phyloP scores from a whole-genome alignment of 1,140 invertebrate genomes.

The Tyrophagus putrescentiae region DNA sequence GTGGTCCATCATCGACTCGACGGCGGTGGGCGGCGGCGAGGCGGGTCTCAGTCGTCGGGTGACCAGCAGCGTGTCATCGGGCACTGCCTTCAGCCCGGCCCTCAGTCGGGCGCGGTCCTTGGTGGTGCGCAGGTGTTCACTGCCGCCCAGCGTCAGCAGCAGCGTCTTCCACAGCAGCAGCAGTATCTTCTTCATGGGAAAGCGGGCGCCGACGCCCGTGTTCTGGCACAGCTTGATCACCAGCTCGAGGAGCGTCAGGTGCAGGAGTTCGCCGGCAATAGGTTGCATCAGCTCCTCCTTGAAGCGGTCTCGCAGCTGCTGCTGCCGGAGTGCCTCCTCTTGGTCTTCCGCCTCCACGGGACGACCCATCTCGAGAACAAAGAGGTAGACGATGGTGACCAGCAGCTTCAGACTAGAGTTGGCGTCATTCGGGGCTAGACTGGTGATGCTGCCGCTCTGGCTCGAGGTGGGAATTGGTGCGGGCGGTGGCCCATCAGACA shows the following conservation, averaged over 20 bases:
- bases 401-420: slow-evolving; percentile 81
- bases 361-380: slow-evolving; percentile 68
- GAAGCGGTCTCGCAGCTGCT: slow-evolving; percentile 22
- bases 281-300: slow-evolving; percentile 22
- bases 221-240: slow-evolving; percentile 87
- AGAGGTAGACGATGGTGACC: slow-evolving; percentile 79
- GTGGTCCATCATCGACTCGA: slow-evolving; percentile 78
- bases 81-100: slow-evolving; percentile 52
- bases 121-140: slow-evolving; percentile 54
- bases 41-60: slow-evolving; percentile 80
- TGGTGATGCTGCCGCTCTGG: slow-evolving; percentile 1
- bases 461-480: background rate
- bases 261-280: slow-evolving; percentile 57
- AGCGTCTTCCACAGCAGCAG: slow-evolving; percentile 91
- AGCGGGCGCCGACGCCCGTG: slow-evolving; percentile 66
- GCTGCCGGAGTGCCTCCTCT: slow-evolving; percentile 32
- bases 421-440: slow-evolving; percentile 31
- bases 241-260: slow-evolving; percentile 78
- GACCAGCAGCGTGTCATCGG: slow-evolving; percentile 85
- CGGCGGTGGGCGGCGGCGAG: slow-evolving; percentile 79
- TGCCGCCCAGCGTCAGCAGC: slow-evolving; percentile 65
- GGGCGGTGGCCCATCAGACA: background rate
- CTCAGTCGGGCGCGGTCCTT: slow-evolving; percentile 57
- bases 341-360: slow-evolving; percentile 42
- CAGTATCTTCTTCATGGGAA: slow-evolving; percentile 93